Evolutionary conservation across 2,797 vertebrate species (phyloP).

Genomic region (Anniella stebbinsi): DNA sequence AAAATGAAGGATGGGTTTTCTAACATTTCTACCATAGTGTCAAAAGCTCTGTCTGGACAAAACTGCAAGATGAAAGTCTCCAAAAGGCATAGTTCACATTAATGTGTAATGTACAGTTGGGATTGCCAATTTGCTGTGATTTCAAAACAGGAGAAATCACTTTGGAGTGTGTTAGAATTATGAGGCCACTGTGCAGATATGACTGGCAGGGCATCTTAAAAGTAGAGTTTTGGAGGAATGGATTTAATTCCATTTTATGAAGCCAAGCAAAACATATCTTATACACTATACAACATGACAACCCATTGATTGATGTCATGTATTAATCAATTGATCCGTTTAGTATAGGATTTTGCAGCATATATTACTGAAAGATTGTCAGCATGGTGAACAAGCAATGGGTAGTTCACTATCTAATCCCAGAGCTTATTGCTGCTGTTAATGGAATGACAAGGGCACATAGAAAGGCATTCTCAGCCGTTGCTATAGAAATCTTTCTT

Average conservation of each 20-base stretch:
- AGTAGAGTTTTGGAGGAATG: neutral
- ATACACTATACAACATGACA: neutral
- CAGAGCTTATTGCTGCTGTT: neutral
- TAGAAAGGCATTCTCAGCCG: neutral
- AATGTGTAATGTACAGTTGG: neutral
- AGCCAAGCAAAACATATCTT: neutral
- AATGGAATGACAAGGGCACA: neutral
- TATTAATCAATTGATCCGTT: neutral
- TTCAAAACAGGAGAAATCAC: neutral
- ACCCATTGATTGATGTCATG: neutral
- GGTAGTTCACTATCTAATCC: neutral
- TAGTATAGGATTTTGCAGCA: neutral
- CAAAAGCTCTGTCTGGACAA: neutral
- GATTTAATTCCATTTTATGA: neutral
- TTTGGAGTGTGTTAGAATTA: neutral
- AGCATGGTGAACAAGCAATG: neutral
- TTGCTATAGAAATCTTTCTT: neutral
- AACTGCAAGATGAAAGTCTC: neutral
- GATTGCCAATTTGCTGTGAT: neutral
- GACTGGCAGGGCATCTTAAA: neutral
- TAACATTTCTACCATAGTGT: neutral
- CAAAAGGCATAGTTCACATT: neutral
- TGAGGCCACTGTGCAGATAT: constrained; percentile 5
- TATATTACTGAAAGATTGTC: neutral
- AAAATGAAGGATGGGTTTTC: neutral